Base-by-base conservation (phyloP, 2,888 invertebrate species). In the Rambutsinella grinnellia region DNA sequence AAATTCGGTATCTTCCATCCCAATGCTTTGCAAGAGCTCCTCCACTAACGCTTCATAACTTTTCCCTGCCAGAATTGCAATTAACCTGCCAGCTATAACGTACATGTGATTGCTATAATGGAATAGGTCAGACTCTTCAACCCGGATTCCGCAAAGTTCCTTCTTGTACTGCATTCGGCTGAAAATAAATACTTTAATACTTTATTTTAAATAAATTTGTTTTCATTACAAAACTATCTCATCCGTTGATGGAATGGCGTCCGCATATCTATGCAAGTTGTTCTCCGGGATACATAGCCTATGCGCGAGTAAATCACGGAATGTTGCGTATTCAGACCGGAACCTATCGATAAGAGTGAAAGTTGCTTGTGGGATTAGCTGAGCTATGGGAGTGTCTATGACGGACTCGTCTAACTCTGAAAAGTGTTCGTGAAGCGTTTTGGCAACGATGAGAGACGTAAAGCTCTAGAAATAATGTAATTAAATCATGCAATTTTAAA, bases 301-400 rank as follows among this genome's bases (percentile, higher is more conserved):
- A 54, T 79, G 79, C 1, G 77, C 57, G 2, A 79, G 49, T n/a
- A 79, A 53, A 27, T 79, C 79, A 3, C 79, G 60, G 36, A 79
- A 79, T 23, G 56, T 53, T 51, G 62, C 44, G 5, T 56, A 15
- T 70, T 79, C 70, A 3, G 62, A 66, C 0, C 79, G 74, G 44
- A 28, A 79, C 79, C 79, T 46, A 26, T 79, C 79, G 28, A 36
- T 77, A 21, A 56, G n/a, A 23, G 56, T 56, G 24, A 78, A 68
- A 47, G 72, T 78, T 1, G 56, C 19, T n/a, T 19, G 8, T 28
- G 72, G 74, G 6, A 26, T n/a, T 36, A 79, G 51, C 26, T 58
- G 15, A 1, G 47, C 21, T 21, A 79, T 75, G 0, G 79, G 79
- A 0, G n/a, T 46, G 24, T 79, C 74, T 44, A 79, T 36, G 8